These are phyloP conservation scores for Dendrolimus pini DNA, from an alignment of 2,888 invertebrate species.

Conservation along the genomic window DNA sequence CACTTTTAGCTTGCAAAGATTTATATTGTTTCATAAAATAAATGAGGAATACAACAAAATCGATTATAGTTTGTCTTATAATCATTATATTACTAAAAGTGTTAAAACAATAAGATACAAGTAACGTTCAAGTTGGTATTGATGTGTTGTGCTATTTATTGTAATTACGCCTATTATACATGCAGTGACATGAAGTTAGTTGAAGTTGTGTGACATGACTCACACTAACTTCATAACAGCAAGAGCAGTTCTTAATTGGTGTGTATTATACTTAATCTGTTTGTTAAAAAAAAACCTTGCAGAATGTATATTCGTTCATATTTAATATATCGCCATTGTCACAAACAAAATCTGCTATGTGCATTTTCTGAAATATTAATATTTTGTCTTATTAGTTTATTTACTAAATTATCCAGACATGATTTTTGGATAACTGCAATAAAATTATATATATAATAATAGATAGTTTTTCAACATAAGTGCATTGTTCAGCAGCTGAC, in stretches of 20 bases:
- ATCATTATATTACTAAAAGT: neutral
- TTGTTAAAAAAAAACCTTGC: neutral
- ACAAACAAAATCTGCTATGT: too few relatives aligned
- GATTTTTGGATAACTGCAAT: too few relatives aligned
- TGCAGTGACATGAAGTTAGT: neutral
- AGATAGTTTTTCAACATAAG: too few relatives aligned
- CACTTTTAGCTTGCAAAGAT: too few relatives aligned
- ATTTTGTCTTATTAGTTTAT: too few relatives aligned
- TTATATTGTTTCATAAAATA: too few relatives aligned
- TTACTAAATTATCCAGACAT: too few relatives aligned
- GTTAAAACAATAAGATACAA: neutral
- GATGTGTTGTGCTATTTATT: neutral
- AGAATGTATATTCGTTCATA: neutral
- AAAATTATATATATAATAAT: too few relatives aligned
- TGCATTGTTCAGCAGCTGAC: too few relatives aligned
- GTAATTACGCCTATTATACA: neutral
- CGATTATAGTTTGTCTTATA: slow-evolving; percentile 11
- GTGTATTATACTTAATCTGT: neutral
- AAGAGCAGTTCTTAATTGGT: neutral
- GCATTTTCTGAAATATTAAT: slow-evolving; percentile 13
- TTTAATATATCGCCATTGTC: neutral
- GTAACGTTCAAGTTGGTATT: neutral
- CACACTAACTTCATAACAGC: neutral
- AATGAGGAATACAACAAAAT: neutral
- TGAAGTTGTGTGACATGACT: neutral